These are phyloP conservation scores for Trachymyrmex cornetzi DNA, from an alignment of 1,140 invertebrate species.

Conservation along the genomic window DNA sequence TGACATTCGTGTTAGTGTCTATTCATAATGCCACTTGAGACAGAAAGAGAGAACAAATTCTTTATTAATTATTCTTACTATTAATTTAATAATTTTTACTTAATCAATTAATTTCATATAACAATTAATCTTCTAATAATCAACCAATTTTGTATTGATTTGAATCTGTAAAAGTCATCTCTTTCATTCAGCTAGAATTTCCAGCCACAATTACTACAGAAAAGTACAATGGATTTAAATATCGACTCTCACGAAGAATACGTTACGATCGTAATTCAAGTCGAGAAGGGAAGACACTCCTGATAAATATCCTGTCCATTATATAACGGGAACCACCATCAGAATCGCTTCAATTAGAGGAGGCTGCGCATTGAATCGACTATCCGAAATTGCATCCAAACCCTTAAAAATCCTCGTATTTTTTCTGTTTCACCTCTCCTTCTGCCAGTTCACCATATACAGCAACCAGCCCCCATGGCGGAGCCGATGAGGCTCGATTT, in stretches of 20 bases:
- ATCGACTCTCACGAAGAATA: not conserved
- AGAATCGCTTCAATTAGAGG: slow-evolving; percentile 36
- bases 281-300: too few species aligned
- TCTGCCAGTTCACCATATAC: not conserved
- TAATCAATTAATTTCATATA: not conserved
- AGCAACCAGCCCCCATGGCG: slow-evolving; percentile 63
- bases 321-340: not conserved
- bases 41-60: not conserved
- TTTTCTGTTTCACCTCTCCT: slow-evolving; percentile 1
- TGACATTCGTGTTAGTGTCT: not conserved
- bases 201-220: not conserved
- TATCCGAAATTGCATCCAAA: slow-evolving; percentile 50
- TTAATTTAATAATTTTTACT: too few species aligned
- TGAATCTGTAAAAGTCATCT: not conserved
- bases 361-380: slow-evolving; percentile 9
- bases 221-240: not conserved
- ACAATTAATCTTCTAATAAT: not conserved
- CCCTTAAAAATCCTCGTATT: slow-evolving; percentile 29
- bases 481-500: slow-evolving; percentile 65
- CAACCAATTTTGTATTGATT: not conserved
- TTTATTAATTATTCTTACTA: too few species aligned
- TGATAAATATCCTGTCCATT: slow-evolving; percentile 37
- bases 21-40: not conserved
- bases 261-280: slow-evolving; percentile 38
- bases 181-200: not conserved